These are phyloP conservation scores for Corynorhinus townsendii DNA, from an alignment of 2,113 vertebrate species.

Conservation along the genomic window DNA sequence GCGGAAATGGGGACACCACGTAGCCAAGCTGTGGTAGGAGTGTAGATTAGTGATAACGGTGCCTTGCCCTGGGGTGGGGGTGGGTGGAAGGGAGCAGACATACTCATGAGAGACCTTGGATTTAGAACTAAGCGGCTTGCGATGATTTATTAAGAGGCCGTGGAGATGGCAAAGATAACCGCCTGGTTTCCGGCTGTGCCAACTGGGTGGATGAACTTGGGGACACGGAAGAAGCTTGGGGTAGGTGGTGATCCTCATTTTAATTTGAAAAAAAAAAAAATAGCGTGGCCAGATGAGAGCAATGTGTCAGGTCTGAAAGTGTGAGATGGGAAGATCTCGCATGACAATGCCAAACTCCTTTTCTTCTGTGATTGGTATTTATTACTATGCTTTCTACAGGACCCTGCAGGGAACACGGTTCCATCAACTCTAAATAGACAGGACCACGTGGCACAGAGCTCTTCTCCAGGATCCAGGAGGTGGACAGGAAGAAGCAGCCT, in stretches of 20 bases:
- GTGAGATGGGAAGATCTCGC: background rate
- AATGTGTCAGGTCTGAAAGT: background rate
- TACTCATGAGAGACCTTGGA: background rate
- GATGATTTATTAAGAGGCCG: background rate
- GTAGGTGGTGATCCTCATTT: background rate
- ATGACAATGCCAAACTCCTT: background rate
- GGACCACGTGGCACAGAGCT: accelerated
- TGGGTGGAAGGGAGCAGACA: background rate
- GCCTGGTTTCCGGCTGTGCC: background rate
- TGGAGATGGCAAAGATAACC: background rate
- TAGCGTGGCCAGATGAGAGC: background rate
- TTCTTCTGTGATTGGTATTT: background rate
- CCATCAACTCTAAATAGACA: background rate
- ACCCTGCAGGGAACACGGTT: background rate
- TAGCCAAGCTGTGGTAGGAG: background rate
- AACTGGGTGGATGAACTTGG: background rate
- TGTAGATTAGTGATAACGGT: background rate
- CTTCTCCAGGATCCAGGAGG: background rate
- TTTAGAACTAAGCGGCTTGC: background rate
- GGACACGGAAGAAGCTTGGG: background rate
- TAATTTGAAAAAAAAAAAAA: background rate
- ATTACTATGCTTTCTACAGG: background rate
- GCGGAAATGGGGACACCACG: background rate
- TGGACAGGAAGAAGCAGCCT: background rate
- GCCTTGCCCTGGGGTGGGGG: accelerated